phyloP scores from a whole-genome alignment of 2,888 invertebrate genomes.

The Cataglyphis rosenhaueri region DNA sequence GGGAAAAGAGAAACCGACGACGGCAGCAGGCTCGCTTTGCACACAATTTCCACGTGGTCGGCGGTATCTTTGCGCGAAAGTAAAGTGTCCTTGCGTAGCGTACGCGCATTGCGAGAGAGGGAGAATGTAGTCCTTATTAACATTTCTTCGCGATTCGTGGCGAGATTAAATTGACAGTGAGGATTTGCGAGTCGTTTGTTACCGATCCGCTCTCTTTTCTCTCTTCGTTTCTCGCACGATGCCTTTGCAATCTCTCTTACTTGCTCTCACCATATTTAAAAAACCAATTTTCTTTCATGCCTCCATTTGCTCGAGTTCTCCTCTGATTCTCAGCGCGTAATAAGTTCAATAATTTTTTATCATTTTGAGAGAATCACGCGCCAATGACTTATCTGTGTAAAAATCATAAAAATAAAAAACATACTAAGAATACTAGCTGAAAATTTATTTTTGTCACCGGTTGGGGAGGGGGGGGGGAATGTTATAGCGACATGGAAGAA shows the following conservation, averaged over 20 bases:
- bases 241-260: conserved; percentile 19
- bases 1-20: conserved; percentile 59
- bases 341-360: conserved; percentile 38
- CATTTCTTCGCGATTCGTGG: conserved; percentile 85
- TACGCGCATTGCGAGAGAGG: conserved; percentile 52
- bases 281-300: conserved; percentile 66
- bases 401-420: background rate
- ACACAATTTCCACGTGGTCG: conserved; percentile 80
- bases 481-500: background rate
- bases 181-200: conserved; percentile 86
- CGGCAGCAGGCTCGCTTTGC: conserved; percentile 75
- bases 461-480: background rate
- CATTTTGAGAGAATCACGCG: background rate
- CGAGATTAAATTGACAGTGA: conserved; percentile 85
- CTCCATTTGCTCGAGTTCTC: conserved; percentile 33
- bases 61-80: conserved; percentile 78
- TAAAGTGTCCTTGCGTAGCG: conserved; percentile 73
- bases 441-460: background rate
- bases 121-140: conserved; percentile 83
- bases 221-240: conserved; percentile 28
- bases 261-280: conserved; percentile 49
- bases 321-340: background rate
- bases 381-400: background rate
- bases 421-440: background rate
- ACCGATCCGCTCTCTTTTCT: conserved; percentile 61